phyloP scores from a whole-genome alignment of 2,888 invertebrate genomes.

The Lasioglossum marginatum region DNA sequence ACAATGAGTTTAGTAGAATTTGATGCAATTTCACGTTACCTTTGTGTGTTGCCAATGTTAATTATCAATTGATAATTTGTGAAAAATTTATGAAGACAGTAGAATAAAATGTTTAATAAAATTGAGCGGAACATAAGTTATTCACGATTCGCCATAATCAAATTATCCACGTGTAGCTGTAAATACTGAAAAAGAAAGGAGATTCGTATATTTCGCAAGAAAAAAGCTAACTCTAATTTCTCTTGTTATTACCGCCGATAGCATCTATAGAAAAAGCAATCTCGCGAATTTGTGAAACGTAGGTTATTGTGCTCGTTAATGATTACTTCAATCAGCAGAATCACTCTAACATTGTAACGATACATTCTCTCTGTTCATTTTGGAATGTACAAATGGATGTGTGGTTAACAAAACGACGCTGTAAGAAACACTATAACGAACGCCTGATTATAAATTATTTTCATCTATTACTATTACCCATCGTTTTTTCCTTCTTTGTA shows the following conservation, averaged over 20 bases:
- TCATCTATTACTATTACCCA: not conserved
- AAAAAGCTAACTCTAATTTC: not conserved
- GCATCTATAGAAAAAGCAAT: not conserved
- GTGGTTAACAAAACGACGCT: not conserved
- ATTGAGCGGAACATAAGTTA: no score
- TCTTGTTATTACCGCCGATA: not conserved
- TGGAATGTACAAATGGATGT: not conserved
- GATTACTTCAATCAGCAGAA: not conserved
- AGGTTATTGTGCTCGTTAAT: not conserved
- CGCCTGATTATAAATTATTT: not conserved
- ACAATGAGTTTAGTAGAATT: no score
- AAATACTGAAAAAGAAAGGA: not conserved
- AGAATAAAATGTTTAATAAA: not conserved
- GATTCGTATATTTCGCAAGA: not conserved
- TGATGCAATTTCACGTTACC: no score
- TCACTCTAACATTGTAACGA: not conserved
- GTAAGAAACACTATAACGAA: not conserved
- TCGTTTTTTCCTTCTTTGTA: not conserved
- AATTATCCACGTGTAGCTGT: not conserved
- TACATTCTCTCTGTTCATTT: not conserved
- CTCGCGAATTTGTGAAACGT: not conserved
- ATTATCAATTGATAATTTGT: no score
- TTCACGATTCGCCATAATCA: not conserved
- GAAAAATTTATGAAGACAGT: not conserved
- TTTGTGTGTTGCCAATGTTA: no score